Evolutionary conservation across 37 sponge, comb jelly and placozoan genomes (phyloP).

Genomic region (Tethya wilhelma): DNA sequence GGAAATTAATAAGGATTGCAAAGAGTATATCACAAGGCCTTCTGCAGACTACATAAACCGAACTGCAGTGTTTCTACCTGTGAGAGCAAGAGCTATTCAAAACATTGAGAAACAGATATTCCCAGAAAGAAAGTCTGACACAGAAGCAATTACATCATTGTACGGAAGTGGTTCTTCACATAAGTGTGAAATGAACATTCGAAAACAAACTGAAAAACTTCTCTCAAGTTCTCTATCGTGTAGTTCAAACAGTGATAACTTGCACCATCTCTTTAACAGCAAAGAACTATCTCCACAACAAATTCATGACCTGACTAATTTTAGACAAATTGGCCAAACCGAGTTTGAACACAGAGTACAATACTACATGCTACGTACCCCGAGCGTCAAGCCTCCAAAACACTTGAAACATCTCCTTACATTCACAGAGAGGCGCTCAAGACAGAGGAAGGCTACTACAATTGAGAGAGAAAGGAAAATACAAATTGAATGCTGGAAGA

Average conservation of each 20-base stretch:
- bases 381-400: not conserved
- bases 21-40: constrained; percentile 9
- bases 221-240: not conserved
- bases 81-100: not conserved
- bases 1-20: constrained; percentile 39
- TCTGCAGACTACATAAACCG: constrained; percentile 17
- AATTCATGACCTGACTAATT: constrained; percentile 12
- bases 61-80: not conserved
- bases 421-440: constrained; percentile 11
- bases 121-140: not conserved
- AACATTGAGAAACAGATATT: constrained; percentile 6
- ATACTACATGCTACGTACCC: not conserved
- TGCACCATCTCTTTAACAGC: constrained; percentile 2
- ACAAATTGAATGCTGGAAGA: constrained; percentile 21
- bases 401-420: not conserved
- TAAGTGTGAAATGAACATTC: not conserved
- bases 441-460: not conserved
- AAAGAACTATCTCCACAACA: constrained; percentile 16
- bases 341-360: not conserved
- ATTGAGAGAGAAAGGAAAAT: constrained; percentile 37
- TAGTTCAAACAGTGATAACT: not conserved
- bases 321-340: constrained; percentile 10
- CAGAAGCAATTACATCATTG: not conserved
- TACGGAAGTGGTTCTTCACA: not conserved
- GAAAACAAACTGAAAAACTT: not conserved